Evolutionary conservation across 35 echinoderm and acorn worm genomes (phyloP), one percentile per base, ranked within the genome.

Genomic region (Lytechinus variegatus): DNA sequence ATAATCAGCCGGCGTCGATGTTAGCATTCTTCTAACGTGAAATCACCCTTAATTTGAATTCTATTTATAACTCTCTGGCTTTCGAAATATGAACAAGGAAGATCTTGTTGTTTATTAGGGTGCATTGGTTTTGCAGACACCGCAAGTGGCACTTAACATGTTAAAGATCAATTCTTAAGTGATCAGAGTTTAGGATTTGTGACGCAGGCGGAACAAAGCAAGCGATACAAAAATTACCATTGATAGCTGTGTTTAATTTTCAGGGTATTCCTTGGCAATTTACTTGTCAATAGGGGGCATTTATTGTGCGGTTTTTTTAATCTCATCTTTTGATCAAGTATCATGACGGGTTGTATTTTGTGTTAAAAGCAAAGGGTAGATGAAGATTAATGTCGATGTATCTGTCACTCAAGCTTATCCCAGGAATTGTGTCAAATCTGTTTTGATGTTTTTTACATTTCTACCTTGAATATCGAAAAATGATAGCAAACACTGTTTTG

Each of bases 241-340:
- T 21, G 66, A 79, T 79, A 79, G 66, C 66, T 79, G 66, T 24
- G 66, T 79, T 79, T 79, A 24, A 79, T 79, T 79, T 79, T 79
- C 66, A 79, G n/a, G 19, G 21, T 79, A 79, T 79, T 79, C 66
- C 16, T 16, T n/a, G 66, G 66, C 66, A 79, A 79, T 79, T 79
- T 79, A 79, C 66, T 79, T 79, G 19, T 79, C 66, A 79, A 79
- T 79, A 79, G 66, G 66, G 66, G 66, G 66, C n/a, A 58, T 58
- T 44, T 24, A 79, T 79, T n/a, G 19, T 79, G 66, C 7, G 66
- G 66, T 79, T 79, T 71, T 79, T 71, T 79, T n/a, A 79, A 79
- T 79, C 14, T 71, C n/a, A 79, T 79, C 66, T 79, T 79, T 79
- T 79, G 66, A 79, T 79, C 19, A 24, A 79, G 66, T 79, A 79